Evolutionary conservation across 2,888 invertebrate genomes (phyloP).

Genomic region (Penaeus monodon): DNA sequence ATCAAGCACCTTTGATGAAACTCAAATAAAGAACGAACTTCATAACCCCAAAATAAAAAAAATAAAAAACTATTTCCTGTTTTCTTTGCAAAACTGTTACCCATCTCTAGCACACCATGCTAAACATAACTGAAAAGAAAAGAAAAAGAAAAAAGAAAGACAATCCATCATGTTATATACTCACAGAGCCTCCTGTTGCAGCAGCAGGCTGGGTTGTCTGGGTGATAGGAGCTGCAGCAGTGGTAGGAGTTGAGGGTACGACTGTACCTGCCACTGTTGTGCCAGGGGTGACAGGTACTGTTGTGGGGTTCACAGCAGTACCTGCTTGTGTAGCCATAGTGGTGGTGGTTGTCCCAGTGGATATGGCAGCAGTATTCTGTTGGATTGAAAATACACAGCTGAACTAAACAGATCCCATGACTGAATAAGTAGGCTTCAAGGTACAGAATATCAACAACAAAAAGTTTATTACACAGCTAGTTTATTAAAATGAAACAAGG

Average conservation of each 20-base stretch:
- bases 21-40: no score
- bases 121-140: no score
- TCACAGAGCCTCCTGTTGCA: conserved; percentile 15
- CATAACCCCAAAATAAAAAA: no score
- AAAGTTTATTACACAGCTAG: background rate
- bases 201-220: conserved; percentile 26
- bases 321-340: conserved; percentile 54
- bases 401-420: background rate
- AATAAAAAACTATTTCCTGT: no score
- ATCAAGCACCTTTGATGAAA: no score
- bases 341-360: conserved; percentile 40
- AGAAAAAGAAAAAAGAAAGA: background rate
- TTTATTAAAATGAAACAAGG: no score
- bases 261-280: conserved; percentile 45
- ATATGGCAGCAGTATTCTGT: conserved; percentile 50
- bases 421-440: no score
- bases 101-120: no score
- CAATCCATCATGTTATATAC: background rate
- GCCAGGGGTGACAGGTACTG: conserved; percentile 54
- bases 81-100: no score
- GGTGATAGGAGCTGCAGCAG: conserved; percentile 49
- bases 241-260: conserved; percentile 44
- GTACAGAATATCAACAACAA: background rate
- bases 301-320: conserved; percentile 56
- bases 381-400: background rate